These are phyloP conservation scores for Petroica traversi DNA, from an alignment of 2,113 vertebrate species.

Conservation along the genomic window DNA sequence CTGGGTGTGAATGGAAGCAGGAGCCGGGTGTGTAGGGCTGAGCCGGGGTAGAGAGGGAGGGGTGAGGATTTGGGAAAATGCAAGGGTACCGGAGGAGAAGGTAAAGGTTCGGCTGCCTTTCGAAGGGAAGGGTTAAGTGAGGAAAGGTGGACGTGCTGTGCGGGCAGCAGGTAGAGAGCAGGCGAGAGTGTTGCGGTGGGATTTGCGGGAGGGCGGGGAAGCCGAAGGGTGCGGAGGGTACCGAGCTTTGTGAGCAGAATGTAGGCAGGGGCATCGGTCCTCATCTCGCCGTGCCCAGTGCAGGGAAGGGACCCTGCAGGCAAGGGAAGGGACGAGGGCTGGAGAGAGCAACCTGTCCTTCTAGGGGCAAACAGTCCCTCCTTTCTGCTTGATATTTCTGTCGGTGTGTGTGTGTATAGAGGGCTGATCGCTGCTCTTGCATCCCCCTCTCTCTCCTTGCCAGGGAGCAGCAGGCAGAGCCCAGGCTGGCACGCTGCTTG, in stretches of 20 bases:
- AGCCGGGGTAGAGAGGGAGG: neutral
- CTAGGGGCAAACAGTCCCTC: neutral
- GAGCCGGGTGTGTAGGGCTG: neutral
- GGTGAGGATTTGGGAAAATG: neutral
- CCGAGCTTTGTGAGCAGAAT: neutral
- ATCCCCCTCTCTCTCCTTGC: neutral
- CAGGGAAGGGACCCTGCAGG: neutral
- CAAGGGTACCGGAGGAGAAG: neutral
- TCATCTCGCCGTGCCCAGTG: neutral
- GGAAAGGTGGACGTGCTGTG: neutral
- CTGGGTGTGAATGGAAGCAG: neutral
- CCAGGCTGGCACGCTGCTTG: slow-evolving; percentile 1
- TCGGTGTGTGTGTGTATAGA: too few species aligned
- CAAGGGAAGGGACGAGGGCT: neutral
- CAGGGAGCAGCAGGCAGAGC: slow-evolving; percentile 27
- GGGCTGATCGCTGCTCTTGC: neutral
- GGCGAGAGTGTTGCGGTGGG: neutral
- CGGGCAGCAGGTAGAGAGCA: neutral
- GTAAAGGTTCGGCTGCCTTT: neutral
- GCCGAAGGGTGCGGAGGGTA: neutral
- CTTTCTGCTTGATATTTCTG: neutral
- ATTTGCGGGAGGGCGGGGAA: neutral
- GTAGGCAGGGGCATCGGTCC: neutral
- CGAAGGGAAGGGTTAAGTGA: neutral
- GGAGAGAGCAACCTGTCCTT: neutral